Evolutionary conservation across 1,140 invertebrate species (phyloP).

Genomic region (Tetraneura akinire): DNA sequence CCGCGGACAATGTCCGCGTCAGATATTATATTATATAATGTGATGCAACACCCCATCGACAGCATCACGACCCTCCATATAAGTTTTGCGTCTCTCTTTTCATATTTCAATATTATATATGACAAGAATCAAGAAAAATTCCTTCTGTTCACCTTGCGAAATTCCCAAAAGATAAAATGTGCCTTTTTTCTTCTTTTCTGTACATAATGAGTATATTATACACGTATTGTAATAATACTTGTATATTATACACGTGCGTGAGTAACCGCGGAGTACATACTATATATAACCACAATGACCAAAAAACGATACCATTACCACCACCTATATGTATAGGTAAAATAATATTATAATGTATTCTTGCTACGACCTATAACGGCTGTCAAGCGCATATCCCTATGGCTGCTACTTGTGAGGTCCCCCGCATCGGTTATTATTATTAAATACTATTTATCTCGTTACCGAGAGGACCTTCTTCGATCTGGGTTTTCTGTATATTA

Average conservation of each 20-base stretch:
- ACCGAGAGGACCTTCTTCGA: background rate
- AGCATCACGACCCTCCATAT: background rate
- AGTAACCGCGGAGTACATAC: too few species aligned
- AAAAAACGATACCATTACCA: background rate
- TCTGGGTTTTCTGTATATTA: background rate
- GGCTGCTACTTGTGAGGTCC: slow-evolving; percentile 9
- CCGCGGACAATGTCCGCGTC: slow-evolving; percentile 3
- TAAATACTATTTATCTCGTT: background rate
- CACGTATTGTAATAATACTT: too few species aligned
- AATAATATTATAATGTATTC: too few species aligned
- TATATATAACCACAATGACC: background rate
- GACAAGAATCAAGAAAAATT: background rate
- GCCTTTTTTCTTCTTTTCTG: too few species aligned
- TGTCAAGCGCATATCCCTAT: background rate
- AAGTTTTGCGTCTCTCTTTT: background rate
- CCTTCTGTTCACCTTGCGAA: background rate
- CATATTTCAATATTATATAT: too few species aligned
- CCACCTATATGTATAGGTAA: too few species aligned
- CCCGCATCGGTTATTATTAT: slow-evolving; percentile 5
- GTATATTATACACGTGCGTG: too few species aligned
- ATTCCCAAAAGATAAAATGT: slow-evolving; percentile 1
- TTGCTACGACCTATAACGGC: background rate
- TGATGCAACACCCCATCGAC: too few species aligned
- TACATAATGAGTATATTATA: too few species aligned
- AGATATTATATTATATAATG: too few species aligned